Base-by-base conservation (phyloP, 2,888 invertebrate genomes). In the Platynereis dumerilii region DNA sequence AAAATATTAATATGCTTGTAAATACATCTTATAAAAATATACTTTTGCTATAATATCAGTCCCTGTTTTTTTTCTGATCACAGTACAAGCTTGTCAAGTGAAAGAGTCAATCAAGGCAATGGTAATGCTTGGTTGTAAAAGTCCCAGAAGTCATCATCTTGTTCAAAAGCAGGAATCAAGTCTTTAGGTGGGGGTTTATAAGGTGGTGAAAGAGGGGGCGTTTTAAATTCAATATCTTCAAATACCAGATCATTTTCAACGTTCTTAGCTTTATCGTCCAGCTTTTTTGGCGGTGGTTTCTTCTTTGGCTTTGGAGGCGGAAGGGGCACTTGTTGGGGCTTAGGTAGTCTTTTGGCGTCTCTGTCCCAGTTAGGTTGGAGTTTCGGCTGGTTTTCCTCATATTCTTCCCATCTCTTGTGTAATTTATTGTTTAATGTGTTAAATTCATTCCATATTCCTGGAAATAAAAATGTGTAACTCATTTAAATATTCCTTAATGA, bases 61-160 rank as follows among this genome's bases (percentile, higher is more conserved):
- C n/a, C n/a, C n/a, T n/a, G n/a, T n/a, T n/a, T n/a, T n/a, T n/a
- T n/a, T n/a, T n/a, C n/a, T n/a, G n/a, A n/a, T n/a, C n/a, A n/a
- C n/a, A n/a, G n/a, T n/a, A n/a, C n/a, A n/a, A n/a, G n/a, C n/a
- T n/a, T n/a, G n/a, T n/a, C n/a, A n/a, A n/a, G n/a, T n/a, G n/a
- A n/a, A n/a, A n/a, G n/a, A n/a, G n/a, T n/a, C n/a, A n/a, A 42
- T 54, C 45, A 62, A 1, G 62, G 62, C 28, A 62, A 48, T 12
- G 64, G 64, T n/a, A 58, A 15, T 52, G 7, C 58, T 53, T 64
- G 58, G 27, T 58, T 27, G 28, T 64, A 64, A 27, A 64, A 64
- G 52, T 64, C 55, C 64, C 64, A 64, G n/a, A 64, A 64, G 20
- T 52, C 58, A 58, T 64, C 58, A 26, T 58, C 53, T n/a, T 42